Conservation (phyloP, 2,113 vertebrate genomes). For the Pollimyrus isidori region DNA sequence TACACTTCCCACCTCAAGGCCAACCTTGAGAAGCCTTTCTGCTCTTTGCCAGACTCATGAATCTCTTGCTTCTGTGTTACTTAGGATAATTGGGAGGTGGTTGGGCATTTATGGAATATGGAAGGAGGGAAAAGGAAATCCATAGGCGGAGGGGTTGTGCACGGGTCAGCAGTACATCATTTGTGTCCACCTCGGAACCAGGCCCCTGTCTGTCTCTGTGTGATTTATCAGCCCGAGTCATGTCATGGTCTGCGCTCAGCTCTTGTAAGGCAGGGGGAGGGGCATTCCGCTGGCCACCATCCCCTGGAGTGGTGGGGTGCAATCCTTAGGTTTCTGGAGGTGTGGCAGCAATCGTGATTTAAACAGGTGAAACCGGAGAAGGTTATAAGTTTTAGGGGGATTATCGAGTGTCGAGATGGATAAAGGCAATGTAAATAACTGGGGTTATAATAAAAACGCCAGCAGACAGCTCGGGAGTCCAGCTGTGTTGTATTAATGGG, state of each 20-base stretch:
- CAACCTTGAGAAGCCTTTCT: background rate
- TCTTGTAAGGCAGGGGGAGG: too few relatives aligned
- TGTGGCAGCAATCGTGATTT: background rate
- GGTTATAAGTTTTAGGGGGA: background rate
- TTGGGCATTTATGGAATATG: slow-evolving; percentile 19
- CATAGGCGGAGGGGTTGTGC: slow-evolving; percentile 14
- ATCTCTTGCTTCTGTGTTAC: slow-evolving; percentile 37
- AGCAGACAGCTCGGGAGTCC: background rate
- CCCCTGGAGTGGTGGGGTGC: background rate
- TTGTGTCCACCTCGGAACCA: background rate
- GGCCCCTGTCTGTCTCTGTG: background rate
- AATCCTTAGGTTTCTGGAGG: background rate
- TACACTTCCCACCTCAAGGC: background rate
- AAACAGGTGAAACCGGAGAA: background rate
- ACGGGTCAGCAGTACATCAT: slow-evolving; percentile 27
- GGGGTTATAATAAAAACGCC: background rate
- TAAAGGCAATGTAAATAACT: background rate
- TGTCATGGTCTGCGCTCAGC: background rate
- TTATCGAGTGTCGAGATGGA: background rate
- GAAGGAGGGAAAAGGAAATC: slow-evolving; percentile 17
- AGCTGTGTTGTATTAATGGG: slow-evolving; percentile 13
- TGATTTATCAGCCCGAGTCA: background rate
- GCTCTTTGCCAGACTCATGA: slow-evolving; percentile 29
- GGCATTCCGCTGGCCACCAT: background rate
- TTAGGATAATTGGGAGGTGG: slow-evolving; percentile 40